Percentiles rank a stretch among this genome's conserved stretches.
phyloP scores from a whole-genome alignment of 2,888 invertebrate genomes.

The Cantharis flavilabris region DNA sequence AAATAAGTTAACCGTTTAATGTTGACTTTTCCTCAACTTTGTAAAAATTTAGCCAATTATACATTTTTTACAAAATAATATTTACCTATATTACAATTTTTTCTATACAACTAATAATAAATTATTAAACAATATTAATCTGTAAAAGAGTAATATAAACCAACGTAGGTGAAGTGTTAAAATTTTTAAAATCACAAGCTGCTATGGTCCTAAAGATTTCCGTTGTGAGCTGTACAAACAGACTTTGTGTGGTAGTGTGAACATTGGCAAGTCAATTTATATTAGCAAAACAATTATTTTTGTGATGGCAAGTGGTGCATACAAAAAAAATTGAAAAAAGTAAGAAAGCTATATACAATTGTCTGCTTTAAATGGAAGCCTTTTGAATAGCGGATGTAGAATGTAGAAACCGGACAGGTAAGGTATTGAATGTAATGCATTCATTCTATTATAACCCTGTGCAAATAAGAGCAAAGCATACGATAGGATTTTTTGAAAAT shows the following conservation, averaged over 20 bases:
- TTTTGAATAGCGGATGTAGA: slow-evolving; percentile 15
- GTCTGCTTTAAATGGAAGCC: neutral
- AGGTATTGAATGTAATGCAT: slow-evolving; percentile 15
- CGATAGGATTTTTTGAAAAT: neutral
- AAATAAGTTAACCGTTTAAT: slow-evolving; percentile 21
- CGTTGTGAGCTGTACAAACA: slow-evolving; percentile 27
- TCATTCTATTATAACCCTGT: slow-evolving; percentile 7
- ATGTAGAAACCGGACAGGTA: slow-evolving; percentile 18
- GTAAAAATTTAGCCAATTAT: neutral
- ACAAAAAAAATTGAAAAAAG: neutral
- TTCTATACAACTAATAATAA: neutral
- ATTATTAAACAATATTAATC: neutral
- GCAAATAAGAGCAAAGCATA: neutral
- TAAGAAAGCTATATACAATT: neutral
- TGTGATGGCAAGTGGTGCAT: neutral
- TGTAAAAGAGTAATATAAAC: neutral
- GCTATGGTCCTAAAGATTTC: slow-evolving; percentile 23
- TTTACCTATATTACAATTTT: neutral
- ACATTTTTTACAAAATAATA: neutral
- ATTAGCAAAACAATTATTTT: slow-evolving; percentile 19
- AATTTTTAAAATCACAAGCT: slow-evolving; percentile 20
- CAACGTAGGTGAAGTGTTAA: slow-evolving; percentile 15
- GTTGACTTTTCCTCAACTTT: slow-evolving; percentile 12
- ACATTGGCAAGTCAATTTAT: slow-evolving; percentile 27
- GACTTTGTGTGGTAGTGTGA: slow-evolving; percentile 24